Base-by-base conservation (phyloP, 2,888 invertebrate species). In the Drosophila melanosoma region DNA sequence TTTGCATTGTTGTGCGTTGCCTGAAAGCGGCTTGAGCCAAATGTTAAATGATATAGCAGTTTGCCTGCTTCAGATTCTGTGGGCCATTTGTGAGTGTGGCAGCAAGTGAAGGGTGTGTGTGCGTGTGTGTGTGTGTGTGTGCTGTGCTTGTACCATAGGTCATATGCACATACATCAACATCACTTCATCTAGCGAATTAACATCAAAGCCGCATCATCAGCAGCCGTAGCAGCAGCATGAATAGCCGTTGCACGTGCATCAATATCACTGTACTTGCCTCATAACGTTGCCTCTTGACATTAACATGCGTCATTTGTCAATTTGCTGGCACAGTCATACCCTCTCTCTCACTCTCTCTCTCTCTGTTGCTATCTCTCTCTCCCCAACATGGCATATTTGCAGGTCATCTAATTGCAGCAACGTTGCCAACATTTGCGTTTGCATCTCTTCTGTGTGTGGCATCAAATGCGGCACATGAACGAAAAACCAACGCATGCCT, bases 161-260 rank as follows among this genome's bases (percentile, higher is more conserved):
- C n/a, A 38, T 15, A 40, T 49, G 59, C 42, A 67, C 62, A 69
- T 72, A 54, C 88, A 85, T 89, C 81, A 68, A 66, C 87, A 88
- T 90, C 87, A 90, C 87, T 86, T 90, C 79, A 85, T 85, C 88
- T 83, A 71, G 65, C 69, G 60, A 61, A 85, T 89, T 89, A 90
- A 77, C 58, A 88, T 85, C 89, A 84, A 40, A 45, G 23, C 23
- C 52, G 59, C 68, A 40, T 60, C 40, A 8, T 23, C 33, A 26
- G 42, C 36, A 23, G 58, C 52, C 17, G 38, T 33, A 32, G 63
- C 76, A 61, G 45, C 74, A 23, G 49, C 40, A 26, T 40, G 40
- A 45, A 40, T 36, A 45, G 45, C 33, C 32, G 53, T 61, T 61
- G 42, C 38, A 76, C 70, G 69, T 76, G 70, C 88, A 76, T 89